A percentile compares a stretch with the other conserved stretches of the same genome.
Evolutionary conservation across 2,888 invertebrate genomes (phyloP).

Genomic region (Auanema freiburgensis): DNA sequence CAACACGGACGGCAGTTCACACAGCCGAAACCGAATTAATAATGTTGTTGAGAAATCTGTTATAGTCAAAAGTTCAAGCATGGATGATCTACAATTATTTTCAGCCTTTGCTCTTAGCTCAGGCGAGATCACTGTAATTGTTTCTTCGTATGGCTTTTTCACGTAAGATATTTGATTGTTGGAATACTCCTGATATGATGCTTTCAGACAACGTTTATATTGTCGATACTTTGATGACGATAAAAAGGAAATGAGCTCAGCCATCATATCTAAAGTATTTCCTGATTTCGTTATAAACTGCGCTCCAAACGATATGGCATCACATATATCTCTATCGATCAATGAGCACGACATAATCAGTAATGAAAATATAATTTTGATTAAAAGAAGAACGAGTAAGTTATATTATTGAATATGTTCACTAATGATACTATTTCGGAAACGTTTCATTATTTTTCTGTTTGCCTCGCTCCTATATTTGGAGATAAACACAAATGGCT

Average conservation of each 20-base stretch:
- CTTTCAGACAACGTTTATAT: slow-evolving; percentile 36
- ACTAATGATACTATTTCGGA: not conserved
- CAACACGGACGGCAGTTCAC: too few relatives aligned
- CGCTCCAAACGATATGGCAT: not conserved
- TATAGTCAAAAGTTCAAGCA: too few relatives aligned
- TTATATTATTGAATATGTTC: not conserved
- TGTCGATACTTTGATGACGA: slow-evolving; percentile 32
- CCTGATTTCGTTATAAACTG: slow-evolving; percentile 37
- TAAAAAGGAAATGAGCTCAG: slow-evolving; percentile 15
- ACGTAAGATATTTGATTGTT: slow-evolving; percentile 16
- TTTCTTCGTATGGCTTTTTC: slow-evolving; percentile 35
- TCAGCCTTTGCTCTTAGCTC: too few relatives aligned
- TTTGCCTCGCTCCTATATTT: slow-evolving; percentile 40
- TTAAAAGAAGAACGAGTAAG: not conserved
- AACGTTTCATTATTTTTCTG: slow-evolving; percentile 19
- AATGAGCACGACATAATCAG: slow-evolving; percentile 2
- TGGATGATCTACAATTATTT: too few relatives aligned
- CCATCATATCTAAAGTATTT: slow-evolving; percentile 24
- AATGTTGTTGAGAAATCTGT: too few relatives aligned
- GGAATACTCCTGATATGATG: not conserved
- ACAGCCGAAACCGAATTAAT: too few relatives aligned
- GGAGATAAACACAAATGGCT: slow-evolving; percentile 33
- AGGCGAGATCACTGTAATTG: slow-evolving; percentile 23
- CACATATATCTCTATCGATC: slow-evolving; percentile 5
- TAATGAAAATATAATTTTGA: not conserved